phyloP scores from a whole-genome alignment of 2,888 invertebrate genomes.

The Gerosis bhagava region DNA sequence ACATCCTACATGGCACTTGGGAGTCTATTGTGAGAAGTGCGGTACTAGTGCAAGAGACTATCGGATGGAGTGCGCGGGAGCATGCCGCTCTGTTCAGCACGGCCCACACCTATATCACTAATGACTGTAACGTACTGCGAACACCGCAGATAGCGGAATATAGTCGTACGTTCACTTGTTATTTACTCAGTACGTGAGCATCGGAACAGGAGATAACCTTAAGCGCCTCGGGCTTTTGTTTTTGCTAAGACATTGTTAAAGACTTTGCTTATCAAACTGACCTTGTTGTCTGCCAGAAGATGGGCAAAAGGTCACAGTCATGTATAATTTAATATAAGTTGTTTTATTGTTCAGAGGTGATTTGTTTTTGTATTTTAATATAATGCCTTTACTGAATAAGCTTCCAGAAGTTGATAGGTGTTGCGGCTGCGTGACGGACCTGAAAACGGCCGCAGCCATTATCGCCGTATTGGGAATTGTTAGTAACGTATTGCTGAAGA shows the following conservation, averaged over 20 bases:
- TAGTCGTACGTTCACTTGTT: slow-evolving; percentile 22
- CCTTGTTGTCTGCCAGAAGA: neutral
- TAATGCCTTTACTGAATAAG: slow-evolving; percentile 20
- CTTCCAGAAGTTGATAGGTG: slow-evolving; percentile 34
- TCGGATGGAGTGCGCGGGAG: slow-evolving; percentile 57
- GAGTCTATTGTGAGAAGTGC: slow-evolving; percentile 59
- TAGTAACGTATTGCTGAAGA: slow-evolving; percentile 38
- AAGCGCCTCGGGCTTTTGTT: slow-evolving; percentile 7
- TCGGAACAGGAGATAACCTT: slow-evolving; percentile 10
- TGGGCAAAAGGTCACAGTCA: too few relatives aligned
- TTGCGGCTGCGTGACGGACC: slow-evolving; percentile 52
- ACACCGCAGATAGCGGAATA: slow-evolving; percentile 42
- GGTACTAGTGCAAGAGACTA: slow-evolving; percentile 53
- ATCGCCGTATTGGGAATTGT: slow-evolving; percentile 60
- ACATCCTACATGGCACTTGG: slow-evolving; percentile 79
- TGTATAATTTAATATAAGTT: too few relatives aligned
- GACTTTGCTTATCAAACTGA: slow-evolving; percentile 12
- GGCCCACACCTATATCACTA: slow-evolving; percentile 61
- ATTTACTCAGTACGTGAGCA: slow-evolving; percentile 22
- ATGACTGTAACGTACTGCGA: slow-evolving; percentile 51
- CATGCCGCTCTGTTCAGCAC: slow-evolving; percentile 67
- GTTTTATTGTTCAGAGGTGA: too few relatives aligned
- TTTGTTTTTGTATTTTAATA: slow-evolving; percentile 19
- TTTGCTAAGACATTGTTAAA: slow-evolving; percentile 11
- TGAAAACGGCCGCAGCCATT: slow-evolving; percentile 54